phyloP scores from a whole-genome alignment of 2,797 vertebrate genomes.

The Helicolenus hilgendorfi region DNA sequence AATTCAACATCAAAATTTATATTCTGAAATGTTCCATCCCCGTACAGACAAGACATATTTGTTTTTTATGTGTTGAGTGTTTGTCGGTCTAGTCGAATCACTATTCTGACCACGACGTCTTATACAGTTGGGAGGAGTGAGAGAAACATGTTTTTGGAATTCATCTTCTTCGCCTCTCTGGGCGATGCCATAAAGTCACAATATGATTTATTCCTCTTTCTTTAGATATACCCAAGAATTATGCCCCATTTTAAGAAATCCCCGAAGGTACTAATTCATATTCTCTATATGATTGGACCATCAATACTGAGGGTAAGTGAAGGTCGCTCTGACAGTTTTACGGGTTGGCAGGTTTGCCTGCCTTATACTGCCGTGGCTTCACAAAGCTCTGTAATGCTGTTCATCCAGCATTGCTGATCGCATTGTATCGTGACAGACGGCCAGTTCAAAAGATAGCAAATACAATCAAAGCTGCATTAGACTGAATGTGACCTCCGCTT shows the following conservation, averaged over 20 bases:
- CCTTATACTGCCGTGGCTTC: conserved; percentile 31
- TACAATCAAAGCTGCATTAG: conserved; percentile 66
- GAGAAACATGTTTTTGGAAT: conserved; percentile 72
- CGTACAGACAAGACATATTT: not conserved
- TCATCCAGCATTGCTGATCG: conserved; percentile 47
- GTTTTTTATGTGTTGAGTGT: not conserved
- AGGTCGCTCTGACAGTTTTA: conserved; percentile 86
- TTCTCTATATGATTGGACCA: conserved; percentile 85
- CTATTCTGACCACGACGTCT: conserved; percentile 56
- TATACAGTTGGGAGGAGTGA: conserved; percentile 32
- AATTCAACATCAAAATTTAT: not conserved
- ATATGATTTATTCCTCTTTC: conserved; percentile 78
- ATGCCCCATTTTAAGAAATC: conserved; percentile 81
- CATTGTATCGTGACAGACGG: conserved; percentile 57
- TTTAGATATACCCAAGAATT: conserved; percentile 80
- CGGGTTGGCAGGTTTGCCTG: conserved; percentile 60
- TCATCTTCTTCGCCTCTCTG: conserved; percentile 64
- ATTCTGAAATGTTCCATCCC: conserved; percentile 4
- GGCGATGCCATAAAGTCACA: conserved; percentile 58
- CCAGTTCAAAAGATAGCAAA: conserved; percentile 62
- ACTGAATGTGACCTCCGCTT: conserved; percentile 52
- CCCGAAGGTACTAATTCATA: conserved; percentile 84
- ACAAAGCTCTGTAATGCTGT: conserved; percentile 49
- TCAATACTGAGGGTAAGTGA: conserved; percentile 86
- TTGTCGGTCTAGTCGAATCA: conserved; percentile 43